These are phyloP conservation scores for Carduelis carduelis DNA, from an alignment of 2,797 vertebrate genomes.

Conservation along the genomic window DNA sequence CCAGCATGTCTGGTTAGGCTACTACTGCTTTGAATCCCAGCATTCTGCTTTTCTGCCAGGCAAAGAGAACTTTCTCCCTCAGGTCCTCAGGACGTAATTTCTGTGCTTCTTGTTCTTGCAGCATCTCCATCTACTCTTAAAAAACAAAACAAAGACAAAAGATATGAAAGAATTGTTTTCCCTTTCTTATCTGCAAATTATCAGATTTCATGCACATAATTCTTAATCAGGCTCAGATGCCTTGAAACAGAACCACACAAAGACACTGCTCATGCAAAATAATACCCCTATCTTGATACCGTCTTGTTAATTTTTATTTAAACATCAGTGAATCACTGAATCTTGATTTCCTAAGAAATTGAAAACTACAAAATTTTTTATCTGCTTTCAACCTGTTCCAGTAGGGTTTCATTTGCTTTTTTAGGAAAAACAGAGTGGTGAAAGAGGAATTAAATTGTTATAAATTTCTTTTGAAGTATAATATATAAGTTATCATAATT, in stretches of 20 bases:
- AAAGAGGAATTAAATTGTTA: not conserved
- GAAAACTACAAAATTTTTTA: not conserved
- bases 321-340: not conserved
- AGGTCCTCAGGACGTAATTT: not conserved
- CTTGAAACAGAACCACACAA: not conserved
- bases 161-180: accelerated
- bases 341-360: not conserved
- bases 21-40: not conserved
- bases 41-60: not conserved
- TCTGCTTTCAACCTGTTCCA: not conserved
- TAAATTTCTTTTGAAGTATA: not conserved
- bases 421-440: not conserved
- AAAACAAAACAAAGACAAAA: not conserved
- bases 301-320: not conserved
- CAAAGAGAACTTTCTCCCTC: not conserved
- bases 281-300: not conserved
- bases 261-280: not conserved
- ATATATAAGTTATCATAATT: not conserved
- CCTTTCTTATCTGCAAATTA: not conserved
- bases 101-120: not conserved
- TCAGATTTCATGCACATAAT: not conserved
- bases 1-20: not conserved
- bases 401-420: not conserved
- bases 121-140: not conserved
- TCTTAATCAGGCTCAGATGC: not conserved